Evolutionary conservation across 2,888 invertebrate genomes (phyloP).

Genomic region (Eretmocerus hayati): DNA sequence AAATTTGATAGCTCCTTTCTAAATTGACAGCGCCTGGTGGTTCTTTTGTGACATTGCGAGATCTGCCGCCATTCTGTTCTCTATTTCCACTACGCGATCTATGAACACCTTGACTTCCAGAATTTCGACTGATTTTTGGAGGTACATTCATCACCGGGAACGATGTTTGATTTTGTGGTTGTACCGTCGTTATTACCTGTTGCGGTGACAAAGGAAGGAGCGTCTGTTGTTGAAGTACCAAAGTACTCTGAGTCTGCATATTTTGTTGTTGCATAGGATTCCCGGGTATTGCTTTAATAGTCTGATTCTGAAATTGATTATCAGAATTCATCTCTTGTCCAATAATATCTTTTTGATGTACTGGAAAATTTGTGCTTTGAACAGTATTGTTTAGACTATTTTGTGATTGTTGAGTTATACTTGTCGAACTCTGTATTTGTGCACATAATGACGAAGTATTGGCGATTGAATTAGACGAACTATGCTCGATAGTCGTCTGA

Average conservation of each 20-base stretch:
- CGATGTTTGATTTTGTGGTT: slow-evolving; percentile 31
- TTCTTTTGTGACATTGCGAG: slow-evolving; percentile 60
- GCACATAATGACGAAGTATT: slow-evolving; percentile 14
- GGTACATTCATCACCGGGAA: slow-evolving; percentile 32
- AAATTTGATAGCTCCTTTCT: slow-evolving; percentile 91
- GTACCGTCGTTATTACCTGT: slow-evolving; percentile 20
- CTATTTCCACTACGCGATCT: slow-evolving; percentile 37
- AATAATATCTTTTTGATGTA: background rate
- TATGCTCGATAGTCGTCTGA: slow-evolving; percentile 18
- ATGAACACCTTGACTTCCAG: slow-evolving; percentile 32
- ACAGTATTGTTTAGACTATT: slow-evolving; percentile 2
- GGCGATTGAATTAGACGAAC: slow-evolving; percentile 20
- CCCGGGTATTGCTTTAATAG: background rate
- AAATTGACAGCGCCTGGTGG: slow-evolving; percentile 88
- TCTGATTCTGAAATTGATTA: slow-evolving; percentile 1
- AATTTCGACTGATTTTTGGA: slow-evolving; percentile 33
- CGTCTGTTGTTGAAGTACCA: slow-evolving; percentile 30
- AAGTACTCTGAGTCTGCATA: slow-evolving; percentile 27
- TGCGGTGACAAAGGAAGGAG: slow-evolving; percentile 29
- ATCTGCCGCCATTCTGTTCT: slow-evolving; percentile 38
- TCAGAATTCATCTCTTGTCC: background rate
- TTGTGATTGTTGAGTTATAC: slow-evolving; percentile 4
- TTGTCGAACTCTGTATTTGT: slow-evolving; percentile 22
- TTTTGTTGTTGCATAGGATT: slow-evolving; percentile 20
- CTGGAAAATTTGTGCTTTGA: background rate